These are phyloP conservation scores for Andricus curvator DNA, from an alignment of 2,888 invertebrate genomes.

Conservation along the genomic window DNA sequence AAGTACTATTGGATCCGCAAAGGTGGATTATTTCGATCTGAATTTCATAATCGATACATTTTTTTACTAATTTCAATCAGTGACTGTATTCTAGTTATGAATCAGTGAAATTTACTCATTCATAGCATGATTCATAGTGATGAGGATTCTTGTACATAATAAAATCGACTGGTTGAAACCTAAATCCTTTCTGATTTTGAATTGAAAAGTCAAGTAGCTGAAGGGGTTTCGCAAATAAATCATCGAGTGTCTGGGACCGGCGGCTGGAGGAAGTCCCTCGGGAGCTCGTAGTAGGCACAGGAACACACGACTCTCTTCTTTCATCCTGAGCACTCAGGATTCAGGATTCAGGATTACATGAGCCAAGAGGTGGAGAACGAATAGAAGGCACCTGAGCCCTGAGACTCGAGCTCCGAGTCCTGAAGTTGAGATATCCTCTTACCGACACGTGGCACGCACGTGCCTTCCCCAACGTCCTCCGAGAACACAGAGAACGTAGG, in stretches of 20 bases:
- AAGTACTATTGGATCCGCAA: too few relatives aligned
- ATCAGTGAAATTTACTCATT: too few relatives aligned
- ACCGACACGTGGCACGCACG: slow-evolving; percentile 77
- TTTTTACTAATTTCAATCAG: too few relatives aligned
- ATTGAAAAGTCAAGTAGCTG: slow-evolving; percentile 11
- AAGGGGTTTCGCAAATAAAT: slow-evolving; percentile 18
- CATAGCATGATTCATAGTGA: too few relatives aligned
- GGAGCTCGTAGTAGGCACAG: neutral
- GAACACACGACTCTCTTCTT: slow-evolving; percentile 36
- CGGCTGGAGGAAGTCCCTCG: slow-evolving; percentile 26
- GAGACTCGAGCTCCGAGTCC: slow-evolving; percentile 49
- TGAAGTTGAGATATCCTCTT: slow-evolving; percentile 75
- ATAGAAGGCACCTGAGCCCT: slow-evolving; percentile 64
- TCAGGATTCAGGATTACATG: slow-evolving; percentile 52
- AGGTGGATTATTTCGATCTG: too few relatives aligned
- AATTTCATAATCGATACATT: too few relatives aligned
- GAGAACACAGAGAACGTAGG: slow-evolving; percentile 57
- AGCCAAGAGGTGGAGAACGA: slow-evolving; percentile 46
- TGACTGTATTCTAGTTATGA: too few relatives aligned
- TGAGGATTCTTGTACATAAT: too few relatives aligned
- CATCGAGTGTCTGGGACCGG: slow-evolving; percentile 12
- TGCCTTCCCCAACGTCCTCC: slow-evolving; percentile 68
- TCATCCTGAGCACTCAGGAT: slow-evolving; percentile 36
- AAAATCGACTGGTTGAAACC: neutral
- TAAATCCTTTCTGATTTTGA: neutral